A percentile compares a stretch with the other conserved stretches of the same genome.
These are phyloP conservation scores for Ammospiza maritima DNA, from an alignment of 2,797 vertebrate genomes.

Conservation along the genomic window DNA sequence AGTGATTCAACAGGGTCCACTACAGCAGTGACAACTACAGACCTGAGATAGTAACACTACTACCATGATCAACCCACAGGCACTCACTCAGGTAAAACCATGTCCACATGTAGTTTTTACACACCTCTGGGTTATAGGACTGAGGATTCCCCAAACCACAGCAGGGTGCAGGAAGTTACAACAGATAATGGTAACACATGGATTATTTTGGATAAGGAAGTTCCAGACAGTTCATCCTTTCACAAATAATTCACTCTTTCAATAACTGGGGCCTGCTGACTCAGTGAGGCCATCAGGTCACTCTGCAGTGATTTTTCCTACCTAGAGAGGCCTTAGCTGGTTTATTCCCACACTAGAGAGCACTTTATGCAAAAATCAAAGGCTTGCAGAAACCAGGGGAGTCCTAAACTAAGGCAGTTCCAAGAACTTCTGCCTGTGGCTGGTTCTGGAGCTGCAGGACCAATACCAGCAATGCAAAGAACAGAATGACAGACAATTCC, in stretches of 20 bases:
- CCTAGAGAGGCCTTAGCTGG: background rate
- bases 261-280: background rate
- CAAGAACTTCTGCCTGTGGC: background rate
- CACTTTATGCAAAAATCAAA: background rate
- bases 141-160: background rate
- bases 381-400: background rate
- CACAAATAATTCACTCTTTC: background rate
- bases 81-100: background rate
- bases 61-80: background rate
- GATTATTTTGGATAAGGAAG: background rate
- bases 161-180: background rate
- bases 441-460: background rate
- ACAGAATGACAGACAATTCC: background rate
- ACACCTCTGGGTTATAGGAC: accelerated
- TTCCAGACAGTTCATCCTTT: background rate
- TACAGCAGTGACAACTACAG: background rate
- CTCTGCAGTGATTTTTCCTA: background rate
- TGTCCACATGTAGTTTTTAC: background rate
- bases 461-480: background rate
- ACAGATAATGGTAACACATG: background rate
- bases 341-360: background rate
- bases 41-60: no score
- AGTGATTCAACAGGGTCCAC: background rate
- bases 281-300: background rate
- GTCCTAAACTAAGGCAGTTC: background rate